Evolutionary conservation across 2,113 vertebrate genomes (phyloP).

Genomic region (Archocentrus centrarchus): DNA sequence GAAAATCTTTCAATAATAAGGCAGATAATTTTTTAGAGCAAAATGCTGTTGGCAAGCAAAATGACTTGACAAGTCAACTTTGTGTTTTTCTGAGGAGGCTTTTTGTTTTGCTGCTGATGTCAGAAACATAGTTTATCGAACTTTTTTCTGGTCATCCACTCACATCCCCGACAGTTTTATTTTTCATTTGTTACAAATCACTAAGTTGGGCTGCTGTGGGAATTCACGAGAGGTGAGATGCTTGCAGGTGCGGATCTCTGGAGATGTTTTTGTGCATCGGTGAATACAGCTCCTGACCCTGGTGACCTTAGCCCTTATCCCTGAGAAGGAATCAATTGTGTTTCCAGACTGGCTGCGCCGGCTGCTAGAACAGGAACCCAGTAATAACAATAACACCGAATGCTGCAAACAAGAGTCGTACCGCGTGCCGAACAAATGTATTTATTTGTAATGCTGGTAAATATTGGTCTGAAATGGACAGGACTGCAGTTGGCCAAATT

Average conservation of each 20-base stretch:
- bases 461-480: slow-evolving; percentile 34
- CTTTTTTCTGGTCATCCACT: slow-evolving; percentile 20
- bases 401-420: slow-evolving; percentile 13
- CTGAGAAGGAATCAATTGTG: slow-evolving; percentile 68
- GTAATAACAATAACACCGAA: slow-evolving; percentile 27
- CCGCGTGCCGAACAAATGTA: neutral
- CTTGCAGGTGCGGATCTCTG: slow-evolving; percentile 57
- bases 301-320: slow-evolving; percentile 59
- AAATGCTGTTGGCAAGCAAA: slow-evolving; percentile 32
- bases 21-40: slow-evolving; percentile 29
- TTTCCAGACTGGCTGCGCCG: slow-evolving; percentile 26
- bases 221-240: slow-evolving; percentile 25
- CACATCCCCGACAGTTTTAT: slow-evolving; percentile 19
- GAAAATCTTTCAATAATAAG: slow-evolving; percentile 71
- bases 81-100: slow-evolving; percentile 22
- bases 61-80: slow-evolving; percentile 21
- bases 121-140: slow-evolving; percentile 40
- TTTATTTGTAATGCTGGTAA: slow-evolving; percentile 7
- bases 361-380: slow-evolving; percentile 19
- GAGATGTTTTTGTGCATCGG: slow-evolving; percentile 68
- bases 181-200: slow-evolving; percentile 56
- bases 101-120: slow-evolving; percentile 25
- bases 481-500: neutral
- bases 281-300: slow-evolving; percentile 61
- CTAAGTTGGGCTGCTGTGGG: slow-evolving; percentile 27